Base-by-base conservation (phyloP, 2,888 invertebrate species). In the Axea sp. region DNA sequence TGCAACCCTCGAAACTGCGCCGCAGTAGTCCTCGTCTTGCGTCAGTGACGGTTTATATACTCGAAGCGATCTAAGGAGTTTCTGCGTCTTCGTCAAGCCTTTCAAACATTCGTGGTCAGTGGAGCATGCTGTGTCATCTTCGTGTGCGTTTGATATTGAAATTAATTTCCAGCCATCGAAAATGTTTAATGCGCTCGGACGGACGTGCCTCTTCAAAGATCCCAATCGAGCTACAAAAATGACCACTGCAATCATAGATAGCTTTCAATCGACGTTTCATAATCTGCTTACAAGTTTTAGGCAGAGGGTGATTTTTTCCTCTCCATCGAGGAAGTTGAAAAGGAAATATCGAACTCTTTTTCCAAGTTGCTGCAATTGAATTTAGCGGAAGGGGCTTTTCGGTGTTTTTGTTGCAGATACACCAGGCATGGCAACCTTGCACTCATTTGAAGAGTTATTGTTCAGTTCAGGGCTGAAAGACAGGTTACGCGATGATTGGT, bases 131-230 rank as follows among this genome's bases (percentile, higher is more conserved):
- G 49, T 47, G 45, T 67, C 78, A 67, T 78, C 76, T 77, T 68
- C 72, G 75, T 69, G 75, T 69, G 65, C 77, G 75, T 78, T 81
- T 80, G 80, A 82, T 82, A 85, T 84, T 85, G 83, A 86, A 84
- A 86, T 86, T 86, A 86, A 86, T 86, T 84, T 84, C 76, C 55
- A 67, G 67, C 74, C 77, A 80, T 78, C 78, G 81, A 82, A 81
- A 80, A 80, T 72, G 67, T 65, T 78, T 76, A 76, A 75, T 73
- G 57, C 65, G 65, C 75, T 59, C 47, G 11, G 55, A n/a, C 31
- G 51, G 59, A 30, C 53, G 59, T 26, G 60, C 9, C 59, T 72
- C 49, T 55, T 74, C 73, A 62, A 59, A 59, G 49, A 28, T 47
- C 51, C 55, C 62, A 49, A 67, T 60, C 68, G 69, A 37, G 41